Percentiles rank a stretch among this genome's conserved stretches.
phyloP scores from a whole-genome alignment of 2,888 invertebrate species.

The Aphidius colemani region DNA sequence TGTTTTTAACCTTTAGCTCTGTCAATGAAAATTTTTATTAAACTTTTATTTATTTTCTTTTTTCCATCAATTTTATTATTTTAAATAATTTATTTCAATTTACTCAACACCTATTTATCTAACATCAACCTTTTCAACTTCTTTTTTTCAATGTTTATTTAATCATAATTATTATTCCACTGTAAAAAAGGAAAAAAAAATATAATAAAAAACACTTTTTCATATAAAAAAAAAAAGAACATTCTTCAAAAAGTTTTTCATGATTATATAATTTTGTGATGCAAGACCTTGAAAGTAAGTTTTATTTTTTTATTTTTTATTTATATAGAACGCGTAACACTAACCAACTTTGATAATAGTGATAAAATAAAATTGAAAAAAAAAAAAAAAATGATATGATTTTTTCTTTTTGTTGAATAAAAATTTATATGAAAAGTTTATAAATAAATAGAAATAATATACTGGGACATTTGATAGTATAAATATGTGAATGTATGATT shows the following conservation, averaged over 20 bases:
- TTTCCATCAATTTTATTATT: neutral
- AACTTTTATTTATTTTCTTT: neutral
- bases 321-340: neutral
- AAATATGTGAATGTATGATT: too few relatives aligned
- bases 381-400: neutral
- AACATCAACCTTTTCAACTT: neutral
- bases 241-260: conserved; percentile 15
- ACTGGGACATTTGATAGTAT: too few relatives aligned
- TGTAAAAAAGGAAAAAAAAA: too few relatives aligned
- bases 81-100: neutral
- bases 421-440: too few relatives aligned
- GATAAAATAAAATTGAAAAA: neutral
- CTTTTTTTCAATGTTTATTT: conserved; percentile 8
- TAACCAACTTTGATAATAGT: neutral
- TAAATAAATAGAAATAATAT: too few relatives aligned
- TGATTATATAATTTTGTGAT: conserved; percentile 11
- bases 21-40: too few relatives aligned
- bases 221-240: neutral
- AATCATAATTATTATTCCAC: neutral
- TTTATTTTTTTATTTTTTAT: neutral
- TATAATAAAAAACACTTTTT: neutral
- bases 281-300: conserved; percentile 16
- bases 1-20: too few relatives aligned
- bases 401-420: too few relatives aligned
- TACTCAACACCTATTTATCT: conserved; percentile 15